A percentile compares a stretch with the other conserved stretches of the same genome.
phyloP scores from a whole-genome alignment of 1,140 invertebrate species.

The Spodoptera litura region DNA sequence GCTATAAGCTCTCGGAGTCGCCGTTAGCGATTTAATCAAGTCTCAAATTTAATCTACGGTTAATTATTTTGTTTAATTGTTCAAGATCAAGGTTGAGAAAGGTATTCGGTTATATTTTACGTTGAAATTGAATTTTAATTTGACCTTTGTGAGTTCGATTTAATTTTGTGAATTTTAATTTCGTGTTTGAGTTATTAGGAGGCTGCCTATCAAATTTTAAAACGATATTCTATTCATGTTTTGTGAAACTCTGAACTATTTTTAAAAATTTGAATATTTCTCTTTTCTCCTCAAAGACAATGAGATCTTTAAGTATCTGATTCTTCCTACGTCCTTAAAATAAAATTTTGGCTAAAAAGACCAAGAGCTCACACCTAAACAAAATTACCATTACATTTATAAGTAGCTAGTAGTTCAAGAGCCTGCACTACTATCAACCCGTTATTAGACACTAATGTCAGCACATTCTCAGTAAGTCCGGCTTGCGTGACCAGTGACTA shows the following conservation, averaged over 20 bases:
- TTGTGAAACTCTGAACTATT: neutral
- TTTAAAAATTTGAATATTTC: neutral
- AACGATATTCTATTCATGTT: no score
- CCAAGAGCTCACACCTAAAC: no score
- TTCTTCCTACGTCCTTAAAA: no score
- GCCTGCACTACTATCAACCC: neutral
- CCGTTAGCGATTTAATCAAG: slow-evolving; percentile 44
- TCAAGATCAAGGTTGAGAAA: slow-evolving; percentile 17
- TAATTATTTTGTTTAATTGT: slow-evolving; percentile 45
- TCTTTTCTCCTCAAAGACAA: neutral
- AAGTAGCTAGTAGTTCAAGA: neutral
- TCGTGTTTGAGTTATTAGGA: neutral
- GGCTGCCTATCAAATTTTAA: neutral
- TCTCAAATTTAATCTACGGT: slow-evolving; percentile 46
- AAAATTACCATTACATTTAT: no score
- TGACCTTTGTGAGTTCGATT: slow-evolving; percentile 18
- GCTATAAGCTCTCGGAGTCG: slow-evolving; percentile 3
- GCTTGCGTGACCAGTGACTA: slow-evolving; percentile 16
- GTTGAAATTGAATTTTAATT: slow-evolving; percentile 8
- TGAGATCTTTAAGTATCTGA: no score
- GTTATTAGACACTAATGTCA: slow-evolving; percentile 22
- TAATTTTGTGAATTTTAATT: neutral
- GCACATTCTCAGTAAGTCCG: slow-evolving; percentile 18
- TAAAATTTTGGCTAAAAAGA: no score
- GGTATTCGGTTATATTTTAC: slow-evolving; percentile 10